Percentiles rank a stretch among this genome's conserved stretches.
Conservation (phyloP, 2,888 invertebrate genomes). For the Hypomecis atomaria region DNA sequence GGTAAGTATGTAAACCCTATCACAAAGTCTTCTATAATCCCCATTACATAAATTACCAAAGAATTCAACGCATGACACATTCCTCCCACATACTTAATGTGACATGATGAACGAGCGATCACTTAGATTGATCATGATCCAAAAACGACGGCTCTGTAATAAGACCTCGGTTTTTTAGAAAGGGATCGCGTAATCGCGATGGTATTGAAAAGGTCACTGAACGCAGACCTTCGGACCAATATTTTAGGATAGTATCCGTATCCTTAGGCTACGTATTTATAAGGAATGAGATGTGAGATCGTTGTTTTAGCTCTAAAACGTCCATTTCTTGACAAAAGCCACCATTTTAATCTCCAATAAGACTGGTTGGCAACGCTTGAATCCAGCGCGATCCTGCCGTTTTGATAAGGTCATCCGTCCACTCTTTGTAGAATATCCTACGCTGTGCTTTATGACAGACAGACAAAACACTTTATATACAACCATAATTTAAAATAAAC, state of each 20-base stretch:
- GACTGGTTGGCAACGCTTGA: no score
- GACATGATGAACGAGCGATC: conserved; percentile 36
- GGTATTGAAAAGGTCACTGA: conserved; percentile 10
- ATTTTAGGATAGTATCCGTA: background rate
- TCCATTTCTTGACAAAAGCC: no score
- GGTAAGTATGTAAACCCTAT: background rate
- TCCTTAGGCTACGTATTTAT: no score
- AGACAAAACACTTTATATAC: no score
- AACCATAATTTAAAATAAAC: no score
- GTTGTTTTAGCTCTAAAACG: no score
- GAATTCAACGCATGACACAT: conserved; percentile 14
- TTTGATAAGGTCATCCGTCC: no score
- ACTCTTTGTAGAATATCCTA: no score
- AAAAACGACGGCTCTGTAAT: conserved; percentile 20
- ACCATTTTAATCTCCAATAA: no score
- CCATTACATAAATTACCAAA: conserved; percentile 9
- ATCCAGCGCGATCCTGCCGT: no score
- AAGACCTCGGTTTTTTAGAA: conserved; percentile 31
- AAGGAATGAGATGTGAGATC: no score
- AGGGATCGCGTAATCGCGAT: conserved; percentile 27
- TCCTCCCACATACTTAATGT: conserved; percentile 26
- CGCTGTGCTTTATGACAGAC: no score
- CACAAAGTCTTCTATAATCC: conserved; percentile 12
- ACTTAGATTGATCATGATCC: conserved; percentile 38
- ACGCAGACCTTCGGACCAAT: background rate